Conservation (phyloP, 1,140 invertebrate species). For the Solen grandis region DNA sequence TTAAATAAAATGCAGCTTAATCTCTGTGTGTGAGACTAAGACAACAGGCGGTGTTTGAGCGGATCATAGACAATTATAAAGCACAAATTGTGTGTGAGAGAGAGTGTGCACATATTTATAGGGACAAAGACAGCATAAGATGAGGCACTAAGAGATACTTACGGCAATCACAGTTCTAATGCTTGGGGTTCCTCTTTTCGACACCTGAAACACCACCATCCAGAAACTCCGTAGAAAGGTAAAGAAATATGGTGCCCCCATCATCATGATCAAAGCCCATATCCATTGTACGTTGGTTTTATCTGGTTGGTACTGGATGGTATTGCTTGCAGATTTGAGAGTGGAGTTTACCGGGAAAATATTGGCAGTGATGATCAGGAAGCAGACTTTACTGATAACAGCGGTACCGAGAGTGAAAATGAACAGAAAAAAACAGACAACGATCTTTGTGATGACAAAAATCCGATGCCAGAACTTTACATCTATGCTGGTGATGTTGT, state of each 20-base stretch:
- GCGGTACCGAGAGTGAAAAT: slow-evolving; percentile 56
- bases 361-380: slow-evolving; percentile 61
- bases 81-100: not conserved
- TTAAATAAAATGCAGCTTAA: too few species aligned
- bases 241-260: slow-evolving; percentile 60
- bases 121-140: not conserved
- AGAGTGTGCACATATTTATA: not conserved
- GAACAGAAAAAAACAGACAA: slow-evolving; percentile 50
- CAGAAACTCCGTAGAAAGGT: slow-evolving; percentile 32
- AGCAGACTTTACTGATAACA: slow-evolving; percentile 48
- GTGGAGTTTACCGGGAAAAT: slow-evolving; percentile 29
- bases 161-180: slow-evolving; percentile 2
- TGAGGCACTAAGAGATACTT: not conserved
- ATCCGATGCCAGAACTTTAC: slow-evolving; percentile 40
- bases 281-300: slow-evolving; percentile 59
- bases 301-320: not conserved
- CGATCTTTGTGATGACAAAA: slow-evolving; percentile 52
- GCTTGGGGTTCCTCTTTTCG: not conserved
- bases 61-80: not conserved
- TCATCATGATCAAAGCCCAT: slow-evolving; percentile 60
- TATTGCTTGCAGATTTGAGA: slow-evolving; percentile 6
- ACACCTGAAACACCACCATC: slow-evolving; percentile 43
- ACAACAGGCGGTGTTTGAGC: not conserved
- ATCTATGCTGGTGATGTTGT: slow-evolving; percentile 31
- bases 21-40: not conserved